phyloP scores from a whole-genome alignment of 2,888 invertebrate species.

The Sphaerophoria taeniata region DNA sequence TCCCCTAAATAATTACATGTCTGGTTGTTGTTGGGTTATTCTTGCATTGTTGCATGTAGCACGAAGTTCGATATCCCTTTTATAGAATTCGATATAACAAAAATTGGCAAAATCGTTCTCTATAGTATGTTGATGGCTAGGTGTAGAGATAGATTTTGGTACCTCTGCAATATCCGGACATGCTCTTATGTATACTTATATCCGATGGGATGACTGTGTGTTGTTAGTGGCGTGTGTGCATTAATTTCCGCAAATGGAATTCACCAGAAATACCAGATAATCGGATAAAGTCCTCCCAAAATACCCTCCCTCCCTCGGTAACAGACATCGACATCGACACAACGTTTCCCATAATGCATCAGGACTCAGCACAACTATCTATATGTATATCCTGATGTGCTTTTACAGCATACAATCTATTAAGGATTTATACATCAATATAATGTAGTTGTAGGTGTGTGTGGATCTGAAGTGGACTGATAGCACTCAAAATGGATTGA shows the following conservation, averaged over 20 bases:
- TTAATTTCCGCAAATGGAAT: conserved; percentile 70
- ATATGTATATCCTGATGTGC: not conserved
- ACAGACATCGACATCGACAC: not conserved
- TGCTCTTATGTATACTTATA: too few species aligned
- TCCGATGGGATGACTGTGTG: too few species aligned
- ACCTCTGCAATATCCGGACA: too few species aligned
- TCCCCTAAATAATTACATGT: conserved; percentile 69
- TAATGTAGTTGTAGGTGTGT: not conserved
- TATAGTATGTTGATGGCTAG: not conserved
- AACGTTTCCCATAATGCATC: conserved; percentile 6
- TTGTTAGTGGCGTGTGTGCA: conserved; percentile 41
- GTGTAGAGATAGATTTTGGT: too few species aligned
- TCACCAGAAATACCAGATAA: conserved; percentile 69
- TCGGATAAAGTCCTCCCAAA: conserved; percentile 58
- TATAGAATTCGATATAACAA: not conserved
- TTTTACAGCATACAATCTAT: not conserved
- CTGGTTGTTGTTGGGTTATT: conserved; percentile 36
- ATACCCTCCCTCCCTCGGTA: conserved; percentile 1
- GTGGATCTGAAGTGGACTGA: conserved; percentile 55
- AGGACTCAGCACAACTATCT: too few species aligned
- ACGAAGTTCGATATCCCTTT: not conserved
- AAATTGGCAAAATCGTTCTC: conserved; percentile 41
- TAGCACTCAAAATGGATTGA: conserved; percentile 66
- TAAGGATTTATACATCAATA: not conserved
- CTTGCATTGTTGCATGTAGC: not conserved